Base-by-base conservation (phyloP, 2,888 invertebrate genomes). In the Petrolisthes manimaculis region DNA sequence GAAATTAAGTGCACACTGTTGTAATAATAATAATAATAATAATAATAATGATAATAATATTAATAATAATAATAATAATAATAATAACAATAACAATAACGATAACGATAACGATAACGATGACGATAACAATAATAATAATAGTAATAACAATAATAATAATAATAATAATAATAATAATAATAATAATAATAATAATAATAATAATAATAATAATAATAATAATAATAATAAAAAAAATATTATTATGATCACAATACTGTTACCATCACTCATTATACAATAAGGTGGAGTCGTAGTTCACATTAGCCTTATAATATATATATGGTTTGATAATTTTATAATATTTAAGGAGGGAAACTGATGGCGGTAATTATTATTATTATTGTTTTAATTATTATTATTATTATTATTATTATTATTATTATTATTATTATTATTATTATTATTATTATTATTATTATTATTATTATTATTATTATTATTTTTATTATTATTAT, bases 391-490 rank as follows among this genome's bases (percentile, higher is more conserved):
- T 1, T 37, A 1, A 37, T 54, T 79, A 79, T 54, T 79, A 79
- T 54, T 79, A 53, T 54, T 79, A 79, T 54, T 83, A 51, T 51
- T 67, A 24, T 18, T 83, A 83, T 56, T 81, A 1, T 18, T 81
- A 55, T n/a, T 81, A 81, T 5, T 9, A 2, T 37, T 0, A 67
- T 8, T 82, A 2, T 61, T 18, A 18, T 37, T 82, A n/a, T 37
- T 18, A 9, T 37, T 67, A 9, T 82, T 67, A n/a, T n/a, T 54
- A 53, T 54, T n/a, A 74, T 18, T 83, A 83, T 56, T 81, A 1
- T 18, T 81, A 55, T n/a, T 81, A 81, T 5, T 9, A 2, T 37
- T 0, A 67, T 8, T 82, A 2, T 61, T 18, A 18, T 37, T 82
- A n/a, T 37, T 18, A 9, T 37, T 67, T 1, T 82, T 67, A n/a